A percentile compares a stretch with the other conserved stretches of the same genome.
These are phyloP conservation scores for Magallana gigas DNA, from an alignment of 1,140 invertebrate genomes.

Conservation along the genomic window DNA sequence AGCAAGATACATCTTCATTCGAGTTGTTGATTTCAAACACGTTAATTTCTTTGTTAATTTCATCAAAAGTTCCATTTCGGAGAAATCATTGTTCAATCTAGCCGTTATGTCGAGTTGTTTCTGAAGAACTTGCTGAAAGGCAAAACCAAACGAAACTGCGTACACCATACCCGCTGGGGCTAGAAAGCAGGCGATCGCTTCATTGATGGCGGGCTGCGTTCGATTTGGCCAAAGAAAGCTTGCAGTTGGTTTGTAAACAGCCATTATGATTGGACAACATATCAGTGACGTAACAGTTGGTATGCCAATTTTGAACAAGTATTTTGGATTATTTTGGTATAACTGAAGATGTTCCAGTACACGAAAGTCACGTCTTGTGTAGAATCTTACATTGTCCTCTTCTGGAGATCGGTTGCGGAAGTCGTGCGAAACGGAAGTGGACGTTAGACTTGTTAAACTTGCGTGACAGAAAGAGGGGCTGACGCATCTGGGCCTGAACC, in stretches of 20 bases:
- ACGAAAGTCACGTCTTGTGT: not conserved
- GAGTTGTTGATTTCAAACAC: not conserved
- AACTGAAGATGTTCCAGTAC: not conserved
- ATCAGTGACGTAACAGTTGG: conserved; percentile 25
- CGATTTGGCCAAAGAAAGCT: conserved; percentile 32
- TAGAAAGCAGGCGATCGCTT: conserved; percentile 44
- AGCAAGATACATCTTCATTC: conserved; percentile 39
- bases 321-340: conserved; percentile 3
- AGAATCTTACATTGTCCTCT: not conserved
- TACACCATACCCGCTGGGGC: conserved; percentile 42
- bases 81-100: conserved; percentile 29
- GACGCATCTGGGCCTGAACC: not conserved
- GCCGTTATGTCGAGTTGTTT: conserved; percentile 34
- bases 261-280: conserved; percentile 42
- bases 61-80: conserved; percentile 32
- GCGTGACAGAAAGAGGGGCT: not conserved
- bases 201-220: conserved; percentile 33
- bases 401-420: not conserved
- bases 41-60: conserved; percentile 34
- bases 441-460: not conserved
- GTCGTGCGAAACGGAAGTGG: not conserved
- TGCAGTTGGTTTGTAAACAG: not conserved
- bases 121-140: conserved; percentile 45
- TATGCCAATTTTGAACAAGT: not conserved
- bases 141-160: conserved; percentile 48